Conservation (phyloP, 1,140 invertebrate genomes). For the Trinorchestia longiramus region DNA sequence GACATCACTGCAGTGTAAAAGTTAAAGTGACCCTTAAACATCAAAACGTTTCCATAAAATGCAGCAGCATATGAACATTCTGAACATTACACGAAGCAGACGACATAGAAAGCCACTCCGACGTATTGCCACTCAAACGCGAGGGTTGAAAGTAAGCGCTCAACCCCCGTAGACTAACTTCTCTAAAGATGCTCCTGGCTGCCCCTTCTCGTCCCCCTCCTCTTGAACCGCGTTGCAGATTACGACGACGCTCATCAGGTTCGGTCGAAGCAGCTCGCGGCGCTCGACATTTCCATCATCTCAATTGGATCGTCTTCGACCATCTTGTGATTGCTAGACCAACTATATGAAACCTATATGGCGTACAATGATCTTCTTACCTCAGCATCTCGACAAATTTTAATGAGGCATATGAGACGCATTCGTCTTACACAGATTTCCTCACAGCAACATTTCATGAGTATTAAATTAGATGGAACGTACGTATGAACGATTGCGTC, state of each 20-base stretch:
- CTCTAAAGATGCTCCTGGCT: background rate
- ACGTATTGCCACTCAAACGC: background rate
- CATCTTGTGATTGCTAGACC: background rate
- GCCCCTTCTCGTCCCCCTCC: too few relatives aligned
- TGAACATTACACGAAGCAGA: background rate
- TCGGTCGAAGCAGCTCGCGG: background rate
- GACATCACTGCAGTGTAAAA: background rate
- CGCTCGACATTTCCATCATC: conserved; percentile 18
- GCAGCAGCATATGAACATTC: background rate
- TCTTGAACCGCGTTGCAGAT: background rate
- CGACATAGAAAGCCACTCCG: background rate
- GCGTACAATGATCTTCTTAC: background rate
- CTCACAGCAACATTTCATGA: background rate
- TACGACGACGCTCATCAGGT: conserved; percentile 20
- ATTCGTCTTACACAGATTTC: background rate
- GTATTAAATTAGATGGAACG: background rate
- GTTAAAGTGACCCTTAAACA: background rate
- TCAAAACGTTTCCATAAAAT: background rate
- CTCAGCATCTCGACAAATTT: background rate
- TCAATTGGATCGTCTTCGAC: background rate
- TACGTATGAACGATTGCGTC: background rate
- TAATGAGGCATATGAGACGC: background rate
- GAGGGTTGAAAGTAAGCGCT: background rate
- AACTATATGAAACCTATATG: background rate
- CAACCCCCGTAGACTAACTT: background rate